Evolutionary conservation across 2,888 invertebrate species (phyloP).

Genomic region (Prionchulus punctatus): DNA sequence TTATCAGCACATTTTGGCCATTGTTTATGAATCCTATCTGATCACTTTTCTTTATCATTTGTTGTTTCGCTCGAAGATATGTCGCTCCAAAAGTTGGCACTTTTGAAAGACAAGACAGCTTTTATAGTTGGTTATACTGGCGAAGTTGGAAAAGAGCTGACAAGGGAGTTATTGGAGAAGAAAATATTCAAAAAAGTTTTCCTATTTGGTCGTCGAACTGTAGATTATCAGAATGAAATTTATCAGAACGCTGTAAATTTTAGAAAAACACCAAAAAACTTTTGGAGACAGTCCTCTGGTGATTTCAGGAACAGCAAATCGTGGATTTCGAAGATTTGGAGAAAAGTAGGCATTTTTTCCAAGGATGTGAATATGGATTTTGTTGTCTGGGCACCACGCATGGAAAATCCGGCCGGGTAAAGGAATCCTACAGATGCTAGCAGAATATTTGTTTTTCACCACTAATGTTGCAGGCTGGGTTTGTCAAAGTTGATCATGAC

Average conservation of each 20-base stretch:
- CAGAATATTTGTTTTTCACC: no score
- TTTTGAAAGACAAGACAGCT: no score
- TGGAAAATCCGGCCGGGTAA: conserved; percentile 38
- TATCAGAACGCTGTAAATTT: neutral
- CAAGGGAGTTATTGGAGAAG: conserved; percentile 33
- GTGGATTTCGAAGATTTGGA: conserved; percentile 41
- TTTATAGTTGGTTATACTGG: conserved; percentile 41
- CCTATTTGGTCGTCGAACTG: conserved; percentile 36
- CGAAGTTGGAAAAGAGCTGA: conserved; percentile 38
- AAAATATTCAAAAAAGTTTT: conserved; percentile 33
- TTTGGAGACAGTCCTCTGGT: no score
- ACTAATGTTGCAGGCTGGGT: conserved; percentile 37
- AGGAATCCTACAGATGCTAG: neutral
- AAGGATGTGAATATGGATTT: conserved; percentile 38
- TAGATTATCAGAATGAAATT: conserved; percentile 20
- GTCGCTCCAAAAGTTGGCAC: no score
- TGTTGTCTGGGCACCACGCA: conserved; percentile 41
- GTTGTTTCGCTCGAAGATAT: no score
- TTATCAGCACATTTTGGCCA: no score
- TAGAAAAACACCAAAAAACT: no score
- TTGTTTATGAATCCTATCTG: no score
- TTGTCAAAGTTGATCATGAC: conserved; percentile 40
- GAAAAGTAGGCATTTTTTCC: conserved; percentile 34
- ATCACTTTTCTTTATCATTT: no score
- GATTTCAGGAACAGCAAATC: conserved; percentile 33